Evolutionary conservation across 2,888 invertebrate genomes (phyloP).

Genomic region (Sarcophaga subvicina): DNA sequence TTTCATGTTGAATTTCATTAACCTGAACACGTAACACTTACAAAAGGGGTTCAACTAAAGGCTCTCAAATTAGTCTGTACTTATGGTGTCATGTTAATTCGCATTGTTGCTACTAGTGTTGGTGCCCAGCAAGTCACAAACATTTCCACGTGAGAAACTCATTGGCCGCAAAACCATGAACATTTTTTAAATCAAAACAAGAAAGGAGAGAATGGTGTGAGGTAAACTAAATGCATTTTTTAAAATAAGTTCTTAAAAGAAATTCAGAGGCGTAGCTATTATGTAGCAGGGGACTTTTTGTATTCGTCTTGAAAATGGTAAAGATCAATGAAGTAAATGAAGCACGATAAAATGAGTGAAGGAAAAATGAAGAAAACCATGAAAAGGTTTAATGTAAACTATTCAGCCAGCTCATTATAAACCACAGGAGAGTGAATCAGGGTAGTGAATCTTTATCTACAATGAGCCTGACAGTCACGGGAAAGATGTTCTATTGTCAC

Average conservation of each 20-base stretch:
- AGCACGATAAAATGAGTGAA: too few relatives aligned
- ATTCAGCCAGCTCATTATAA: too few relatives aligned
- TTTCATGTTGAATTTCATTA: slow-evolving; percentile 56
- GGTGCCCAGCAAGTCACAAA: slow-evolving; percentile 5
- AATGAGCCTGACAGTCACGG: too few relatives aligned
- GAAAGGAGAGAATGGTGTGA: background rate
- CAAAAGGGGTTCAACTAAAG: slow-evolving; percentile 7
- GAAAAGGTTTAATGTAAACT: too few relatives aligned
- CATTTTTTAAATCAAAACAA: background rate
- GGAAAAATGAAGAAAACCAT: too few relatives aligned
- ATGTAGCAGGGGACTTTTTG: too few relatives aligned
- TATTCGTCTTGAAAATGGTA: too few relatives aligned
- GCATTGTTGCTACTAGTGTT: background rate
- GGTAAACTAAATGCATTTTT: slow-evolving; percentile 3
- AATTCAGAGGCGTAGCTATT: background rate
- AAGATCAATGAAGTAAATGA: too few relatives aligned
- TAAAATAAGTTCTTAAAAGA: background rate
- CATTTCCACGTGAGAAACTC: slow-evolving; percentile 9
- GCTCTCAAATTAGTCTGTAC: slow-evolving; percentile 52
- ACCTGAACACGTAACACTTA: slow-evolving; percentile 44
- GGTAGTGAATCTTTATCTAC: too few relatives aligned
- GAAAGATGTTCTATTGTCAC: too few relatives aligned
- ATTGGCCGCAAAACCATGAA: slow-evolving; percentile 42
- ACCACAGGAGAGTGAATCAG: too few relatives aligned
- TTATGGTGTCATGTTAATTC: slow-evolving; percentile 54